Evolutionary conservation across 2,888 invertebrate species (phyloP), one percentile per base, ranked within the genome.

Genomic region (Crossocerus cetratus): DNA sequence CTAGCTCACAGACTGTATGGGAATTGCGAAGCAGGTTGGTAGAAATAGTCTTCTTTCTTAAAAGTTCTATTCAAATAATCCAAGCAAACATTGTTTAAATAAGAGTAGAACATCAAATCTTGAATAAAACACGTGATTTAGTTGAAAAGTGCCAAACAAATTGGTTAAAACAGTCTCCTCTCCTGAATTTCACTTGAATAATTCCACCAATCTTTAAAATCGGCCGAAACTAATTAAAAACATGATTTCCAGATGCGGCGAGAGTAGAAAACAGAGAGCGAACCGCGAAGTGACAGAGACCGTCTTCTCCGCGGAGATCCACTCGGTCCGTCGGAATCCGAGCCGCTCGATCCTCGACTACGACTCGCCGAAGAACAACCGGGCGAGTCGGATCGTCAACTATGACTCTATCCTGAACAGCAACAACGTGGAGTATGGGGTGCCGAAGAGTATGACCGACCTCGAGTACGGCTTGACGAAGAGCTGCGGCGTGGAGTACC

Each of bases 241-340:
- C 18, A 21, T 59, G 56, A 58, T 57, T 80, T 86, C 44, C 73
- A 91, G 91, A 81, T 91, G 90, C 69, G 89, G 90, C 42, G 91
- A 91, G 69, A 84, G 88, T 23, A 90, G 90, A 77, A 91, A 88
- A 77, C 90, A 90, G 65, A 88, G 91, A 78, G 86, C 89, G 54
- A 91, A 92, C 76, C 91, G 92, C 63, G 93, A 93, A 86, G 92
- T 93, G 77, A 93, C 93, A 22, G 93, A 93, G 86, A 93, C 93
- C 14, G 93, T 93, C 75, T 93, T 93, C 87, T 92, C 93, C 22
- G 92, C 93, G 32, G 93, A 93, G 86, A 92, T 93, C 67, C 92
- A 92, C 83, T 93, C 93, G 32, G 92, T 93, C 68, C 92, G 92
- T 64, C 91, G 92, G 79, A 92, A 92, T 84, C 83, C 90, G 67